Conservation (phyloP, 1,140 invertebrate genomes). For the Pseudomyrmex sp. region DNA sequence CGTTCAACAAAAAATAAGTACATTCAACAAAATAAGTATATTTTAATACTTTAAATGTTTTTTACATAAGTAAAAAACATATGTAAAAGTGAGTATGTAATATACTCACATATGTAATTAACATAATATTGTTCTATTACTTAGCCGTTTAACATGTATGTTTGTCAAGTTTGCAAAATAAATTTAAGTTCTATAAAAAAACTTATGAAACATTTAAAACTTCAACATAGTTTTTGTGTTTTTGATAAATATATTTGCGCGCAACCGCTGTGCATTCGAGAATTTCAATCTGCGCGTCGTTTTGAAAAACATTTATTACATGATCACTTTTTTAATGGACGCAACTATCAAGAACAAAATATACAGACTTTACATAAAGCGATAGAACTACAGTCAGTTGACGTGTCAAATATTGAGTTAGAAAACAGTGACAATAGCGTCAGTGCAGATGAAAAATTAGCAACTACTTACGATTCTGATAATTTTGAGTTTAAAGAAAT, state of each 20-base stretch:
- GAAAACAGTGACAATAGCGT: not conserved
- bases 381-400: too few species aligned
- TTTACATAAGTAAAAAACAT: too few species aligned
- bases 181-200: constrained; percentile 8
- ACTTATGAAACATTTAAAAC: constrained; percentile 8
- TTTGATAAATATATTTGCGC: constrained; percentile 10
- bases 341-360: not conserved
- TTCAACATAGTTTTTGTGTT: not conserved
- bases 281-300: not conserved
- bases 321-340: not conserved
- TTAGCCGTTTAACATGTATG: not conserved
- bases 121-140: not conserved
- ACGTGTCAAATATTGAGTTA: constrained; percentile 2
- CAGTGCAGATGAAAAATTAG: not conserved
- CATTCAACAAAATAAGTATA: too few species aligned
- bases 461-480: not conserved
- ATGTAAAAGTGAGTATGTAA: too few species aligned
- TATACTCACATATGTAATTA: not conserved
- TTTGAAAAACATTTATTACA: constrained; percentile 14
- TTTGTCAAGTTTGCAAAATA: not conserved
- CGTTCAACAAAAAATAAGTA: too few species aligned
- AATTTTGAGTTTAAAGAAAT: not conserved
- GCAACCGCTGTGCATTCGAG: not conserved
- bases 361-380: not conserved
- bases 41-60: too few species aligned